These are phyloP conservation scores for Callipepla californica DNA, from an alignment of 2,113 vertebrate genomes.

Conservation along the genomic window DNA sequence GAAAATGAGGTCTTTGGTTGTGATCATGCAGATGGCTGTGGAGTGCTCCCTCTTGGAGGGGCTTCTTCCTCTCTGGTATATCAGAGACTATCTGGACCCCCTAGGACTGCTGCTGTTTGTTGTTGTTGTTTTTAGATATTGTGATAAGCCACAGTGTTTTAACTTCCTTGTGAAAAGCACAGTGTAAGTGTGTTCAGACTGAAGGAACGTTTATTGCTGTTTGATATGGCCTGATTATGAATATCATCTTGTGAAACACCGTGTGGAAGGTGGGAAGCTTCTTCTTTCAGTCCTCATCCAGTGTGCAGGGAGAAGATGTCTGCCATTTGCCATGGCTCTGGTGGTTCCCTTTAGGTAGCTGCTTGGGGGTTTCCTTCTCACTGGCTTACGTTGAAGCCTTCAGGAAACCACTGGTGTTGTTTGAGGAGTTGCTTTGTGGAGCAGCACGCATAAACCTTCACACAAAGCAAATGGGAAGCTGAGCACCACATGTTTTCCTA, in stretches of 20 bases:
- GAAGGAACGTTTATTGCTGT: not conserved
- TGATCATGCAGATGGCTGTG: not conserved
- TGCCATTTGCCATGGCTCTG: not conserved
- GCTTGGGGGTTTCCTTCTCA: not conserved
- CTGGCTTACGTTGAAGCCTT: not conserved
- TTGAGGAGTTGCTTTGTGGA: not conserved
- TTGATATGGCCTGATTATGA: constrained; percentile 47
- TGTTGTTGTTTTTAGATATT: not conserved
- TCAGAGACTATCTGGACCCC: not conserved
- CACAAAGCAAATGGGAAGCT: not conserved
- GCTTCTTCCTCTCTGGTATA: not conserved
- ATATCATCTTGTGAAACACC: constrained; percentile 25
- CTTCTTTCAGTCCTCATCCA: not conserved
- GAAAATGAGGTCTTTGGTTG: not conserved
- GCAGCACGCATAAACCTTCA: not conserved
- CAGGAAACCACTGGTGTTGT: not conserved
- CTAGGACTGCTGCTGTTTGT: not conserved
- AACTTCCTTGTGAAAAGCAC: constrained; percentile 9
- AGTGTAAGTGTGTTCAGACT: constrained; percentile 36
- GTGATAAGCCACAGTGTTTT: constrained; percentile 39
- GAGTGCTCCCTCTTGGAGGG: not conserved
- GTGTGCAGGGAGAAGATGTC: not conserved
- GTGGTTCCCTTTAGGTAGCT: not conserved
- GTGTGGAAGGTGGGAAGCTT: constrained; percentile 11
- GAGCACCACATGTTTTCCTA: not conserved